These are phyloP conservation scores for Lutjanus erythropterus DNA, from an alignment of 2,113 vertebrate genomes.

Conservation along the genomic window DNA sequence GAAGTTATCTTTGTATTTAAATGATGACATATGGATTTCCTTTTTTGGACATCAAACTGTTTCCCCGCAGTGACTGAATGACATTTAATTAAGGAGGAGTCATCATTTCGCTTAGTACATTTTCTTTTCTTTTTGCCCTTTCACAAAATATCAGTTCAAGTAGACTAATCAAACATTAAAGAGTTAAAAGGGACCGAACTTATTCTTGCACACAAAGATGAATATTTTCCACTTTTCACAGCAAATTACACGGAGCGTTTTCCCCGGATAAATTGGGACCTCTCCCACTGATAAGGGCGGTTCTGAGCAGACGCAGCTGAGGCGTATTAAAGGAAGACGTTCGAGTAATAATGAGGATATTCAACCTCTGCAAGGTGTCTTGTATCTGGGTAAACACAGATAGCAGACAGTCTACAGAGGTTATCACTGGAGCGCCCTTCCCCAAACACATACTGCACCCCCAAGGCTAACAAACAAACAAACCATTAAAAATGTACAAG, in stretches of 20 bases:
- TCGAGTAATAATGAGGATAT: conserved; percentile 78
- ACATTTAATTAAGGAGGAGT: conserved; percentile 82
- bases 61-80: conserved; percentile 75
- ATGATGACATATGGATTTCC: conserved; percentile 75
- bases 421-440: conserved; percentile 74
- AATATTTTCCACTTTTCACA: conserved; percentile 78
- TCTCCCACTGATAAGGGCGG: conserved; percentile 76
- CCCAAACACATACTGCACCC: conserved; percentile 77
- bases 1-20: conserved; percentile 66
- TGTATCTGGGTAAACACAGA: conserved; percentile 83
- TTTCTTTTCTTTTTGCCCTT: conserved; percentile 67
- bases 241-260: conserved; percentile 78
- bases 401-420: conserved; percentile 80
- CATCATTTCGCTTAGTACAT: conserved; percentile 62
- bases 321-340: conserved; percentile 76
- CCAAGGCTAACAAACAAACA: conserved; percentile 85
- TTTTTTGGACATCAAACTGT: conserved; percentile 71
- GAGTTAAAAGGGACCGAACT: conserved; percentile 76
- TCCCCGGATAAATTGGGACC: conserved; percentile 79
- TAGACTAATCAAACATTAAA: conserved; percentile 80
- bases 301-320: conserved; percentile 69
- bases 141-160: conserved; percentile 78
- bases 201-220: conserved; percentile 70
- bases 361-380: conserved; percentile 77
- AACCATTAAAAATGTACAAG: conserved; percentile 85